Evolutionary conservation across 2,888 invertebrate genomes (phyloP).

Genomic region (Stictocephala bisonia): DNA sequence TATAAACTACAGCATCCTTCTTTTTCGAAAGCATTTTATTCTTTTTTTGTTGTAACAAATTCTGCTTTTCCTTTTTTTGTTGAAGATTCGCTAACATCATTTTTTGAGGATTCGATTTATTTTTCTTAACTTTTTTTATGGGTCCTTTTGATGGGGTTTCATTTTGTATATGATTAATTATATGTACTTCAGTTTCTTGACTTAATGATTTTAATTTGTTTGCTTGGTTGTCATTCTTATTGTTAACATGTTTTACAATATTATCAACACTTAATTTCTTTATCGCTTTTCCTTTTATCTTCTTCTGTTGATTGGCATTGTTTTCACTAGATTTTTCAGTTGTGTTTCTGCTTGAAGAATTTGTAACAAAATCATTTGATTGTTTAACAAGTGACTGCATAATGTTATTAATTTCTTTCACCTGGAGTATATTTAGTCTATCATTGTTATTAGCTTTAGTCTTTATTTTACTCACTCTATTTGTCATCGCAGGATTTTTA

Average conservation of each 20-base stretch:
- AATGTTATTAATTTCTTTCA: slow-evolving; percentile 28
- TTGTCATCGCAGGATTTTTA: neutral
- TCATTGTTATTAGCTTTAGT: neutral
- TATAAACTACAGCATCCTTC: neutral
- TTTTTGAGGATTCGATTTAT: neutral
- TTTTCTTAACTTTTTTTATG: neutral
- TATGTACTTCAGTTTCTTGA: neutral
- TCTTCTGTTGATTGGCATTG: neutral
- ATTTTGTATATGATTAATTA: neutral
- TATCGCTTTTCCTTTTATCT: neutral
- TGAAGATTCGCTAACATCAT: no score
- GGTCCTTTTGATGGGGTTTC: neutral
- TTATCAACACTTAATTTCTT: neutral
- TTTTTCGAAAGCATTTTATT: neutral
- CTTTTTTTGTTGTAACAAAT: neutral
- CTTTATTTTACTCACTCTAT: neutral
- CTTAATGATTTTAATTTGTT: neutral
- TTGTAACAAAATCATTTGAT: neutral
- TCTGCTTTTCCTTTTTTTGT: no score
- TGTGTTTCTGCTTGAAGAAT: neutral
- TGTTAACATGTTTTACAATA: neutral
- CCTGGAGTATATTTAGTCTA: neutral
- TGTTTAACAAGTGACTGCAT: neutral
- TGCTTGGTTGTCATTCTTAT: neutral
- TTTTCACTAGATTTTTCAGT: neutral